phyloP scores from a whole-genome alignment of 1,140 invertebrate species.

The Ditylenchus dipsaci region DNA sequence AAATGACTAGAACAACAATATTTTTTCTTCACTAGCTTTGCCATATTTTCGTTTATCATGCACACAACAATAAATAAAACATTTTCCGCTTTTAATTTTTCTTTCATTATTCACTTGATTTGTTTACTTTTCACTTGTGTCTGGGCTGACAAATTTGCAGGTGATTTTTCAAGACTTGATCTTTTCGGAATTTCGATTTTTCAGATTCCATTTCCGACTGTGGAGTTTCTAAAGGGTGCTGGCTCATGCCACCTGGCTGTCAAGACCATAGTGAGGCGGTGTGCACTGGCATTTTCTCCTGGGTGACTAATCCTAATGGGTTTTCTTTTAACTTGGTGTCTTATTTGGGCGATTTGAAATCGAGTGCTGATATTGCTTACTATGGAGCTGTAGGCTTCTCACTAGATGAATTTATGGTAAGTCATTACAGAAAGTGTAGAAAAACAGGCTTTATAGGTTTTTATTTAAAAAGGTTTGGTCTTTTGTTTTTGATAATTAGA shows the following conservation, averaged over 20 bases:
- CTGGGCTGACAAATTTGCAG: not conserved
- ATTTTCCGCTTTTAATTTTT: too few relatives aligned
- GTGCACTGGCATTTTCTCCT: slow-evolving; percentile 2
- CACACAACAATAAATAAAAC: too few relatives aligned
- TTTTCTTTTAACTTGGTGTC: not conserved
- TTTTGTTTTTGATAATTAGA: not conserved
- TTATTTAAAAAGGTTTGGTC: too few relatives aligned
- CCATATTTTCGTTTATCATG: too few relatives aligned
- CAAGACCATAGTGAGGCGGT: not conserved
- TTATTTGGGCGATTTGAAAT: not conserved
- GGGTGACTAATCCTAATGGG: not conserved
- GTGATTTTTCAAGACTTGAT: not conserved
- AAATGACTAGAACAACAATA: too few relatives aligned
- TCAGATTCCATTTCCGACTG: not conserved
- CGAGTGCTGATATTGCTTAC: not conserved
- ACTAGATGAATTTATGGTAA: not conserved
- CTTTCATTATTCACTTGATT: too few relatives aligned
- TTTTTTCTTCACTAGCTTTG: too few relatives aligned
- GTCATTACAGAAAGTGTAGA: not conserved
- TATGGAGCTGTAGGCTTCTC: slow-evolving; percentile 3
- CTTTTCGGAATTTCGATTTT: not conserved
- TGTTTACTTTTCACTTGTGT: too few relatives aligned
- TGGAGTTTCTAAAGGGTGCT: not conserved
- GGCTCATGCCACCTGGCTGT: not conserved
- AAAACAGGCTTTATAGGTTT: too few relatives aligned